A percentile compares a stretch with the other conserved stretches of the same genome.
These are phyloP conservation scores for Melanogrammus aeglefinus DNA, from an alignment of 2,797 vertebrate species.

Conservation along the genomic window DNA sequence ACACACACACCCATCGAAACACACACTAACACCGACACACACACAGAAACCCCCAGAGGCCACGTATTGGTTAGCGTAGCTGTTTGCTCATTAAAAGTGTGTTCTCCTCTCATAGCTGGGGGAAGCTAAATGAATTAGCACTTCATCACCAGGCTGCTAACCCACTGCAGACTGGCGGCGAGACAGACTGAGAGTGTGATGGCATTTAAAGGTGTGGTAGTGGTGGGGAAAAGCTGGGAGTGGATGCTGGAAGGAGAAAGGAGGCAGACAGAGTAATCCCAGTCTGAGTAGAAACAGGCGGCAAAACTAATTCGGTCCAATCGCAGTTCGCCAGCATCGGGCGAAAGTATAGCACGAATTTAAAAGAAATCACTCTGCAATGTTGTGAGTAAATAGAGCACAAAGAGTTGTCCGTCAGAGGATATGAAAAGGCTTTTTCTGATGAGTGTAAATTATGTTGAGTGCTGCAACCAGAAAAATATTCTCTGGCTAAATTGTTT, in stretches of 20 bases:
- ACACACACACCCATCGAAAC: slow-evolving; percentile 3
- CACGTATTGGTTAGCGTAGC: slow-evolving; percentile 52
- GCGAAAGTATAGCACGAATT: slow-evolving; percentile 4
- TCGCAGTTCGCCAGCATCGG: neutral
- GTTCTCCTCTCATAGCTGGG: slow-evolving; percentile 48
- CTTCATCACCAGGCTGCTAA: slow-evolving; percentile 51
- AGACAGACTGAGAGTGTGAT: slow-evolving; percentile 21
- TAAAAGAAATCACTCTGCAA: neutral
- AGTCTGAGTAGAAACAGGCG: neutral
- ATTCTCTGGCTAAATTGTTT: neutral
- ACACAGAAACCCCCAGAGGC: slow-evolving; percentile 28
- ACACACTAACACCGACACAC: slow-evolving; percentile 10
- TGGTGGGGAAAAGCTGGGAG: neutral
- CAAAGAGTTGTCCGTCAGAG: neutral
- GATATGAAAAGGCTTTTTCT: slow-evolving; percentile 1
- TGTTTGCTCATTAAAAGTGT: slow-evolving; percentile 60
- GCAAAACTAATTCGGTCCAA: slow-evolving; percentile 10
- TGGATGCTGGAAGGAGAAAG: neutral
- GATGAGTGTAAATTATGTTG: neutral
- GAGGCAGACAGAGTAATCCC: neutral
- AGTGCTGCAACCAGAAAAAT: neutral
- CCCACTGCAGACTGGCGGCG: slow-evolving; percentile 43
- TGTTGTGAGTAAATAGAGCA: neutral
- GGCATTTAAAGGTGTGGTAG: neutral
- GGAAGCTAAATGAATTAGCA: slow-evolving; percentile 63